These are phyloP conservation scores for Drosophila aldrichi DNA, from an alignment of 2,888 invertebrate genomes.

Conservation along the genomic window DNA sequence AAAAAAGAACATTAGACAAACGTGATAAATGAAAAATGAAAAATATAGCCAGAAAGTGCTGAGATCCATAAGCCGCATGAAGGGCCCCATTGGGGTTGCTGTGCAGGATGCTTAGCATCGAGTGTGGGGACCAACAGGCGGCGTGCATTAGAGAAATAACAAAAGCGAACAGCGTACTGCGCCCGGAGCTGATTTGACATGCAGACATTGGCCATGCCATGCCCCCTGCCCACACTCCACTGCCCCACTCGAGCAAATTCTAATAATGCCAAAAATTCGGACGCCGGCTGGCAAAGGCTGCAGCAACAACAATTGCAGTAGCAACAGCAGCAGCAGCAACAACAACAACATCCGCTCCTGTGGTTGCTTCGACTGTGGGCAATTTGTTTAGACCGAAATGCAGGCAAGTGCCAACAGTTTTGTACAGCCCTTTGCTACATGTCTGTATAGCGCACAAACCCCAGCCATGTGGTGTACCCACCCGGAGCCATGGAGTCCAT, in stretches of 20 bases:
- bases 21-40: background rate
- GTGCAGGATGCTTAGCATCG: background rate
- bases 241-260: slow-evolving; percentile 46
- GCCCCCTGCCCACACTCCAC: slow-evolving; percentile 19
- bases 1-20: slow-evolving; percentile 27
- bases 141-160: slow-evolving; percentile 36
- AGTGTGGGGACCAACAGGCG: slow-evolving; percentile 13
- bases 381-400: slow-evolving; percentile 56
- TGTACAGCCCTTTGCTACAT: slow-evolving; percentile 27
- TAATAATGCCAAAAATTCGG: slow-evolving; percentile 65
- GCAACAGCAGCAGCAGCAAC: slow-evolving; percentile 8
- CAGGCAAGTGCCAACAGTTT: slow-evolving; percentile 61
- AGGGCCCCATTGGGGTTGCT: slow-evolving; percentile 6
- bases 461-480: slow-evolving; percentile 25
- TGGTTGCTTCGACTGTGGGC: slow-evolving; percentile 36
- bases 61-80: slow-evolving; percentile 10
- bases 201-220: slow-evolving; percentile 28
- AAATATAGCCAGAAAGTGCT: slow-evolving; percentile 21
- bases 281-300: slow-evolving; percentile 40
- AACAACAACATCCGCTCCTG: slow-evolving; percentile 21
- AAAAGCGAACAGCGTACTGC: slow-evolving; percentile 24
- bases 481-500: slow-evolving; percentile 12
- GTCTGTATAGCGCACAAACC: slow-evolving; percentile 22
- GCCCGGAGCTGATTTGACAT: slow-evolving; percentile 28
- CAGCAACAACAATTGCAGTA: slow-evolving; percentile 14